phyloP scores from a whole-genome alignment of 2,113 vertebrate species.

The Peromyscus polionotus region DNA sequence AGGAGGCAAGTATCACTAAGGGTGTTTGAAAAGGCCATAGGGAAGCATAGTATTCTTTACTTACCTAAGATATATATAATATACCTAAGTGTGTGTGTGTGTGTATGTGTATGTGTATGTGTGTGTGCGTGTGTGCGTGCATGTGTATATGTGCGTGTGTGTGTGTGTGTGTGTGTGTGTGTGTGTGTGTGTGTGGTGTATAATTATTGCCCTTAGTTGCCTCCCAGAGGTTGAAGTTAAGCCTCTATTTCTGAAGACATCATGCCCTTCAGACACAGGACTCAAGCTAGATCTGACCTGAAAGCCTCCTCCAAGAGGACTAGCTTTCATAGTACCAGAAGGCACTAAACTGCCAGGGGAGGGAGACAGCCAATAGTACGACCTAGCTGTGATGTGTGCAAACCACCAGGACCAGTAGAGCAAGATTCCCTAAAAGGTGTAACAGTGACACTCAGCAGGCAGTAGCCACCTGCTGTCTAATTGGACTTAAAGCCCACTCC shows the following conservation, averaged over 20 bases:
- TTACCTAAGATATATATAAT: neutral
- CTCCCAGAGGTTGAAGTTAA: neutral
- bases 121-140: too few species aligned
- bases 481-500: neutral
- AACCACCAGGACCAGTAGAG: neutral
- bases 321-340: neutral
- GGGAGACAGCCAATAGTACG: neutral
- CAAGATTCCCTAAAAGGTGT: neutral
- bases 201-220: neutral
- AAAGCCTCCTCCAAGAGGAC: neutral
- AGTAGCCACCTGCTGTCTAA: neutral
- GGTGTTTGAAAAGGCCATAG: neutral
- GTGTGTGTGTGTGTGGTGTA: too few species aligned
- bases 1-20: neutral
- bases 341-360: neutral
- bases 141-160: too few species aligned
- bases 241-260: neutral
- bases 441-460: neutral
- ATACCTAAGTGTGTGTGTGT: neutral
- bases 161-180: too few species aligned
- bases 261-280: neutral
- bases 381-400: neutral
- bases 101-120: too few species aligned
- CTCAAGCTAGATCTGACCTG: neutral
- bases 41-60: neutral